Evolutionary conservation across 2,888 invertebrate species (phyloP).

Genomic region (Herminia tarsipennalis): DNA sequence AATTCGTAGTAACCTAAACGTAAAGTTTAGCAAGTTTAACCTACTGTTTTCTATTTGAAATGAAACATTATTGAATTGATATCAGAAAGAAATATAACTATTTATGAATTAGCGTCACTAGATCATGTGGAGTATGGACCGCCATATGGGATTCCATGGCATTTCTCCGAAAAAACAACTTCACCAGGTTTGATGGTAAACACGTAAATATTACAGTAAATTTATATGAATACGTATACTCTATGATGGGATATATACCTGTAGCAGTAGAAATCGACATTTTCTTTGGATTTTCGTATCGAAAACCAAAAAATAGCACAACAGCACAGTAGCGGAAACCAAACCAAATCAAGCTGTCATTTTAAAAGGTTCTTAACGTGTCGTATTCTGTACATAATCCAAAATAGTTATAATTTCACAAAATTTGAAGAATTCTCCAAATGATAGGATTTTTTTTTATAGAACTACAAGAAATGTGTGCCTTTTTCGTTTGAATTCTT

Average conservation of each 20-base stretch:
- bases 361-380: constrained; percentile 72
- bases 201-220: constrained; percentile 46
- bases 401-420: constrained; percentile 15
- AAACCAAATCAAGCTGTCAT: constrained; percentile 86
- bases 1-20: constrained; percentile 72
- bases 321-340: constrained; percentile 85
- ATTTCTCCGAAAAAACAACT: constrained; percentile 81
- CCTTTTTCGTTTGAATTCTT: not conserved
- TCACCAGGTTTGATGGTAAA: constrained; percentile 71
- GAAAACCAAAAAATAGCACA: constrained; percentile 83
- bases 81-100: constrained; percentile 50
- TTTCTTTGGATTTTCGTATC: constrained; percentile 70
- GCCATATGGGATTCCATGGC: constrained; percentile 86
- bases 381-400: constrained; percentile 54
- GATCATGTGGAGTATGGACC: constrained; percentile 84
- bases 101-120: constrained; percentile 77
- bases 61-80: constrained; percentile 44
- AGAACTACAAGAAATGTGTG: not conserved
- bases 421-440: not conserved
- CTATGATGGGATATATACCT: constrained; percentile 66
- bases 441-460: not conserved
- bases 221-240: constrained; percentile 47
- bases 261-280: constrained; percentile 84
- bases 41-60: constrained; percentile 34
- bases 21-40: constrained; percentile 48